Evolutionary conservation across 1,140 invertebrate species (phyloP).

Genomic region (Mercenaria mercenaria): DNA sequence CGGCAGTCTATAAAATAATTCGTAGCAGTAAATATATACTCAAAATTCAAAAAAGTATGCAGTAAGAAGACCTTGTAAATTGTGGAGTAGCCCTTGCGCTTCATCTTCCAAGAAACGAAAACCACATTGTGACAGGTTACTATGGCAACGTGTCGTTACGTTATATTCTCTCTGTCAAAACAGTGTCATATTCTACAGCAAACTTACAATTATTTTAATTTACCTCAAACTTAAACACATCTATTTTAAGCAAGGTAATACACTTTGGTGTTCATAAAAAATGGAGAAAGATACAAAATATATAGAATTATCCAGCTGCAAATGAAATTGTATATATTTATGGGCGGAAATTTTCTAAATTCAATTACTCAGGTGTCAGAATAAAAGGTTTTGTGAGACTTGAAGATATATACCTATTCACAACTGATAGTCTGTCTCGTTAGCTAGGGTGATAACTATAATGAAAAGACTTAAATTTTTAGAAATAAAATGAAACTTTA

Average conservation of each 20-base stretch:
- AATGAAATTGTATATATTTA: conserved; percentile 5
- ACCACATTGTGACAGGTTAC: too few species aligned
- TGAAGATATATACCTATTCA: neutral
- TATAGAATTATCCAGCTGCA: neutral
- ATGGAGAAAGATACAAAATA: neutral
- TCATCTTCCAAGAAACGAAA: too few species aligned
- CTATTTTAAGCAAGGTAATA: conserved; percentile 1
- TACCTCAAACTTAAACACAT: neutral
- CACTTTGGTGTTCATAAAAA: neutral
- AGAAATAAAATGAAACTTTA: neutral
- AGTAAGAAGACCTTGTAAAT: too few species aligned
- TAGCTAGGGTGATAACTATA: neutral
- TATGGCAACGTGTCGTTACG: too few species aligned
- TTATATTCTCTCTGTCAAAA: neutral
- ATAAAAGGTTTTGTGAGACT: neutral
- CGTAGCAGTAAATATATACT: too few species aligned
- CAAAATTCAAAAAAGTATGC: too few species aligned
- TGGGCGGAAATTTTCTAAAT: neutral
- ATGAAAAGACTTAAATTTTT: neutral
- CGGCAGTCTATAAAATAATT: too few species aligned
- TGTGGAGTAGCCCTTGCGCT: too few species aligned
- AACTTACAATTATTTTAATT: conserved; percentile 13
- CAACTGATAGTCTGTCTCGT: neutral
- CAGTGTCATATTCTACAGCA: neutral
- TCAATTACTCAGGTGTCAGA: conserved; percentile 7